Evolutionary conservation across 2,113 vertebrate species (phyloP).

Genomic region (Nerophis lumbriciformis): DNA sequence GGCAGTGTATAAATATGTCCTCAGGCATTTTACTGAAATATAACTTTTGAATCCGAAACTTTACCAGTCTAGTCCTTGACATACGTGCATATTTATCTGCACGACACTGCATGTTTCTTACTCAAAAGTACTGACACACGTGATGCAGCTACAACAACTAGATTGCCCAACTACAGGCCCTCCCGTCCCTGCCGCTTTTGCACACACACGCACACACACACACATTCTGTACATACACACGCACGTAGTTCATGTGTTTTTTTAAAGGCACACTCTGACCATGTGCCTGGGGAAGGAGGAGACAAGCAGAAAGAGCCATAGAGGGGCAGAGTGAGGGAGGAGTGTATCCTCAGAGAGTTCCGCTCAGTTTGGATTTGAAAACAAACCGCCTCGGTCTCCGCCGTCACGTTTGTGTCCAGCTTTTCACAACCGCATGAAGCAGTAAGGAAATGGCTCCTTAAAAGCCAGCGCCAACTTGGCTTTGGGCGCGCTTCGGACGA

Average conservation of each 20-base stretch:
- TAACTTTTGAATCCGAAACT: no score
- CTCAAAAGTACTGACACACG: constrained; percentile 3
- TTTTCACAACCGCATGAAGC: constrained; percentile 17
- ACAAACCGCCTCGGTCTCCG: constrained; percentile 4
- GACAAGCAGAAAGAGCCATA: constrained; percentile 21
- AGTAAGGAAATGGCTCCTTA: constrained; percentile 30
- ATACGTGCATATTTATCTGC: not conserved
- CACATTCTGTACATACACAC: constrained; percentile 23
- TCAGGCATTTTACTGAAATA: no score
- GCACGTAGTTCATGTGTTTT: constrained; percentile 40
- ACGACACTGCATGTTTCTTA: not conserved
- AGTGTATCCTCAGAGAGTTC: constrained; percentile 34
- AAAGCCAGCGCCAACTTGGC: constrained; percentile 9
- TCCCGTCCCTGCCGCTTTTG: not conserved
- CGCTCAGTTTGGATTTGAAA: constrained; percentile 31
- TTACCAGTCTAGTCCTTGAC: no score
- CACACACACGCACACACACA: constrained; percentile 15
- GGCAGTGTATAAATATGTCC: no score
- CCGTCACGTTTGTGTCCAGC: constrained; percentile 2
- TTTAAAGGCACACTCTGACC: constrained; percentile 32
- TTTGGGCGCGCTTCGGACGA: constrained; percentile 6
- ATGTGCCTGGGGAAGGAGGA: constrained; percentile 34
- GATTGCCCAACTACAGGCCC: constrained; percentile 9
- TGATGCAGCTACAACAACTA: constrained; percentile 19
- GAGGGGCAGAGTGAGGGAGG: constrained; percentile 29